These are phyloP conservation scores for Trichonephila clavata DNA, from an alignment of 1,140 invertebrate genomes.

Conservation along the genomic window DNA sequence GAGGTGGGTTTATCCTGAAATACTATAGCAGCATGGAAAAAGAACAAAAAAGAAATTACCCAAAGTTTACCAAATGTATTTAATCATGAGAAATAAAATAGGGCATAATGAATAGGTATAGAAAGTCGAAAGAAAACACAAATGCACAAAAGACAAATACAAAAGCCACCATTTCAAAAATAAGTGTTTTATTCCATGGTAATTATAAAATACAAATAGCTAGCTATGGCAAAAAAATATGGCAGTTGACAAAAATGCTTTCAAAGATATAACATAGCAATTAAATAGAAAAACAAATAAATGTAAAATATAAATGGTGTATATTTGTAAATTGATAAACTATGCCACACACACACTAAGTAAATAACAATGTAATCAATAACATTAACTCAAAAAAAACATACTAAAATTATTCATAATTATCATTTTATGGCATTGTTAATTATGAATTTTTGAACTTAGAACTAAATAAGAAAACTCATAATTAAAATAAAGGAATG, in stretches of 20 bases:
- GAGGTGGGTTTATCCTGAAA: conserved; percentile 98
- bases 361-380: no score
- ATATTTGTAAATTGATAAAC: no score
- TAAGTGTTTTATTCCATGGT: conserved; percentile 18
- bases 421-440: no score
- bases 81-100: neutral
- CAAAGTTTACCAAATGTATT: neutral
- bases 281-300: no score
- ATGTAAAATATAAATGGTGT: no score
- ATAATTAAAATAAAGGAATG: no score
- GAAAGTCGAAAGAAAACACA: conserved; percentile 44
- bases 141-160: conserved; percentile 49
- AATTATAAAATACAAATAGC: conserved; percentile 1
- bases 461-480: no score
- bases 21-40: conserved; percentile 85
- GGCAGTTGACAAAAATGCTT: neutral
- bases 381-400: no score
- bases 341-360: no score
- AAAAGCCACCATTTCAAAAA: neutral
- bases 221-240: conserved; percentile 34
- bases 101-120: conserved; percentile 80
- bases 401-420: no score
- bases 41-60: conserved; percentile 82
- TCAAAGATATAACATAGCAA: no score
- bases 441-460: no score